Conservation (phyloP, 2,113 vertebrate species). For the Pelodiscus sinensis region DNA sequence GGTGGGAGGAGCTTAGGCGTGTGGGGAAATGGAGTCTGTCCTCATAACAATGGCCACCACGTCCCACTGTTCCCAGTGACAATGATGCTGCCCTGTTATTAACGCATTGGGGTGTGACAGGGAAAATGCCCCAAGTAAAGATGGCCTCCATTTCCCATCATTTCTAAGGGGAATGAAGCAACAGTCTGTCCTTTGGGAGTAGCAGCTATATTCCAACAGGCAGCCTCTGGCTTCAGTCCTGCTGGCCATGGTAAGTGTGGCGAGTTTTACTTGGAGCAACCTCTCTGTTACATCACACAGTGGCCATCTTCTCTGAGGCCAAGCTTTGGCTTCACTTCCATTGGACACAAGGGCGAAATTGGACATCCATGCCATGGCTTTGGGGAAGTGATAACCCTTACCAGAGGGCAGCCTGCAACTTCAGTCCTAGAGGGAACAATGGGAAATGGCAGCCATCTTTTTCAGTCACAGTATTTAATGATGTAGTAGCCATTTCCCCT, state of each 20-base stretch:
- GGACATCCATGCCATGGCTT: not conserved
- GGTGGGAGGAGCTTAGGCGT: not conserved
- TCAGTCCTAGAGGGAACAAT: not conserved
- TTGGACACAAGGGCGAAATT: not conserved
- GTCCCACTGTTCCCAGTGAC: not conserved
- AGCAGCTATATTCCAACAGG: not conserved
- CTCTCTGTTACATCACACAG: not conserved
- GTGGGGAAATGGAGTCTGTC: not conserved
- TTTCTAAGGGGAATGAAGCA: not conserved
- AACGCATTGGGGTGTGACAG: not conserved
- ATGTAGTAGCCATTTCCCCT: not conserved
- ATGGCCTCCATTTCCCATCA: not conserved
- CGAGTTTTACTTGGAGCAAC: not conserved
- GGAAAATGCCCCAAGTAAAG: not conserved
- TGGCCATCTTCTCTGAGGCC: not conserved
- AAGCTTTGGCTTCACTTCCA: not conserved
- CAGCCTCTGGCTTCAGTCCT: not conserved
- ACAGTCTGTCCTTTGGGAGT: not conserved
- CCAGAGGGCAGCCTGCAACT: not conserved
- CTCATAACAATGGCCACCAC: not conserved
- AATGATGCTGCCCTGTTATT: not conserved
- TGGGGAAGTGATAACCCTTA: not conserved
- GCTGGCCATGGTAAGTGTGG: not conserved
- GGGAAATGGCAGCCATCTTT: not conserved
- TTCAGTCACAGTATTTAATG: not conserved